A percentile compares a stretch with the other conserved stretches of the same genome.
These are phyloP conservation scores for Pipra filicauda DNA, from an alignment of 2,113 vertebrate genomes.

Conservation along the genomic window DNA sequence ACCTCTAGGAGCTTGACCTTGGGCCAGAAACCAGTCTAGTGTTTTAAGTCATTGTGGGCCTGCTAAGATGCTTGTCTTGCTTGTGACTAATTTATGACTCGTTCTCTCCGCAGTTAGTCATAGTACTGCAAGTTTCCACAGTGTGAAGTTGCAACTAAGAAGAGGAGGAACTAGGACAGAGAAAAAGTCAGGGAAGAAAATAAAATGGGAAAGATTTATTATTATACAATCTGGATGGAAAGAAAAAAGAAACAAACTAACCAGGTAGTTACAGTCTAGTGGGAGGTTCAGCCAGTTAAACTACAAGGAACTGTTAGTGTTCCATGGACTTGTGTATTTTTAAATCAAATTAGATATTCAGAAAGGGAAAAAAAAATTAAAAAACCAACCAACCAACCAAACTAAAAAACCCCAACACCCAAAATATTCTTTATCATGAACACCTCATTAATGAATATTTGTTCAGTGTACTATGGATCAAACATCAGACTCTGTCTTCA, in stretches of 20 bases:
- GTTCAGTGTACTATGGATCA: not conserved
- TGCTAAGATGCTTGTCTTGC: constrained; percentile 2
- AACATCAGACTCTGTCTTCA: not conserved
- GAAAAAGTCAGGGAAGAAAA: not conserved
- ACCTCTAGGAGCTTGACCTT: not conserved
- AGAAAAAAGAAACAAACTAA: not conserved
- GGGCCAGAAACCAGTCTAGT: not conserved
- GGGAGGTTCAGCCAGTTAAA: not conserved
- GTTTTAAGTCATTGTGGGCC: not conserved
- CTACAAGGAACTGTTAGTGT: not conserved
- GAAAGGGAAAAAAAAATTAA: not conserved
- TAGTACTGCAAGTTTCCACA: not conserved
- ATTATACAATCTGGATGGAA: not conserved
- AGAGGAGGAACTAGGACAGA: not conserved
- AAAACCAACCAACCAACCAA: not conserved
- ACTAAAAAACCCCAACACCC: not conserved
- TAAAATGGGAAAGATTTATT: not conserved
- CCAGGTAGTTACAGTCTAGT: not conserved
- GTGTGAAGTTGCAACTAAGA: not conserved
- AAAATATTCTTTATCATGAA: not conserved
- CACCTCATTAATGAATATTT: not conserved
- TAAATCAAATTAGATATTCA: not conserved
- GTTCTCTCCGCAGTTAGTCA: constrained; percentile 26
- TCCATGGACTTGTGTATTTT: not conserved
- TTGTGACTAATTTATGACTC: constrained; percentile 42